A percentile compares a stretch with the other conserved stretches of the same genome.
These are phyloP conservation scores for Eueremaeus valkanovi DNA, from an alignment of 2,888 invertebrate genomes.

Conservation along the genomic window DNA sequence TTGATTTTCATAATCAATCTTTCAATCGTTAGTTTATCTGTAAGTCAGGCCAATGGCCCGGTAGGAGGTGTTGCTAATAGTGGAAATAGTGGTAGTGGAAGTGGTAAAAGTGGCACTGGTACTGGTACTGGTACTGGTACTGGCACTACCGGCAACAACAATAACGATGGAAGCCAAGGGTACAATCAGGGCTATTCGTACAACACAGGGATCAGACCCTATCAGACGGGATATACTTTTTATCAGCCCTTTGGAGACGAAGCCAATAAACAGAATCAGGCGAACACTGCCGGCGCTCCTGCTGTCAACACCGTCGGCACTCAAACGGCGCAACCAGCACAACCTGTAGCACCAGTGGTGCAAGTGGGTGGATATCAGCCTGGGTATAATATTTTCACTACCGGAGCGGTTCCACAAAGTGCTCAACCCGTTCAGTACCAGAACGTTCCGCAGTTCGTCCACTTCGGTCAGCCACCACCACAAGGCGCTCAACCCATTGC, in stretches of 20 bases:
- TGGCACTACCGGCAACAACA: neutral
- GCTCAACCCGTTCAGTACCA: neutral
- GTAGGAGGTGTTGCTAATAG: neutral
- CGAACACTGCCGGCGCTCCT: neutral
- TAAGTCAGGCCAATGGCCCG: neutral
- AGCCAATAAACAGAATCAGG: conserved; percentile 36
- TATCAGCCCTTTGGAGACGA: conserved; percentile 40
- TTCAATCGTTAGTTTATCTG: neutral
- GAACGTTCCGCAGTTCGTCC: neutral
- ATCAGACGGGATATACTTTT: conserved; percentile 38
- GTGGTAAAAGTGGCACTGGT: neutral
- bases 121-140: neutral
- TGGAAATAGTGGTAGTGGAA: neutral
- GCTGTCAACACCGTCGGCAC: neutral
- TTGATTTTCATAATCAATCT: neutral
- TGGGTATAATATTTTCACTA: neutral
- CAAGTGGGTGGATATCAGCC: conserved; percentile 29
- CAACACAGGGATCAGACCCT: conserved; percentile 40
- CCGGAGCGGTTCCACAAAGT: neutral
- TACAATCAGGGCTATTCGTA: conserved; percentile 41
- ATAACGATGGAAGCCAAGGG: neutral
- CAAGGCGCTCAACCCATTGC: neutral
- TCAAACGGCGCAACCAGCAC: neutral
- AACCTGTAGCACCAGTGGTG: neutral
- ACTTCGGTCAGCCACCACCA: conserved; percentile 8